Evolutionary conservation across 2,797 vertebrate species (phyloP), one percentile per base, ranked within the genome.

Genomic region (Triplophysa bombifrons): DNA sequence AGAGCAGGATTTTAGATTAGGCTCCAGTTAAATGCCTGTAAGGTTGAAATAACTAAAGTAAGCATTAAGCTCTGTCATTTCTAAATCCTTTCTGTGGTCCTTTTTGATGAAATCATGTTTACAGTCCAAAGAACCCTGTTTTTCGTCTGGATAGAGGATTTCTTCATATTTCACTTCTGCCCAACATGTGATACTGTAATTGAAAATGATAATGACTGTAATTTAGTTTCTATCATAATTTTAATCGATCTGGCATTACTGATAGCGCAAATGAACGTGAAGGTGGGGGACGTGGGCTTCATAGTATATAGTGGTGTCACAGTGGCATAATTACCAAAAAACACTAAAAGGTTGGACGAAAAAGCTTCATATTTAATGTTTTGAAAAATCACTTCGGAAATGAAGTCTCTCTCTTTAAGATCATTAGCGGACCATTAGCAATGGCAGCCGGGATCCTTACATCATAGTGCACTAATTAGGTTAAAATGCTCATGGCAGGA

Each of bases 361-460:
- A 78, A 74, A 58, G 71, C 74, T 80, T 82, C 80, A 84, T 82
- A 74, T 84, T 84, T 80, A 80, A 72, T 67, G 78, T 81, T 81
- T 82, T 84, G 79, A 84, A 82, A 86, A 86, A 88, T 87, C 81
- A 85, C 82, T 88, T 88, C 86, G 87, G 88, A 86, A 87, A 87
- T 88, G 87, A 84, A 85, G 83, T 85, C 82, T 73, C 83, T 85
- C 84, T 86, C 83, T 83, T 86, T 84, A 84, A 86, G 84, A 84
- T 85, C 86, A 87, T 89, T 89, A 89, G 86, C 58, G 80, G 82
- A 76, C 85, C 86, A 86, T 88, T 86, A 84, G 86, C 84, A 84
- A 82, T 86, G 83, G 86, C 85, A 88, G 84, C 82, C 77, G 68
- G 83, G 86, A 88, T 86, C 83, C 81, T 88, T 86, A 87, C 83